Evolutionary conservation across 2,113 vertebrate genomes (phyloP).

Genomic region (Alligator mississippiensis): DNA sequence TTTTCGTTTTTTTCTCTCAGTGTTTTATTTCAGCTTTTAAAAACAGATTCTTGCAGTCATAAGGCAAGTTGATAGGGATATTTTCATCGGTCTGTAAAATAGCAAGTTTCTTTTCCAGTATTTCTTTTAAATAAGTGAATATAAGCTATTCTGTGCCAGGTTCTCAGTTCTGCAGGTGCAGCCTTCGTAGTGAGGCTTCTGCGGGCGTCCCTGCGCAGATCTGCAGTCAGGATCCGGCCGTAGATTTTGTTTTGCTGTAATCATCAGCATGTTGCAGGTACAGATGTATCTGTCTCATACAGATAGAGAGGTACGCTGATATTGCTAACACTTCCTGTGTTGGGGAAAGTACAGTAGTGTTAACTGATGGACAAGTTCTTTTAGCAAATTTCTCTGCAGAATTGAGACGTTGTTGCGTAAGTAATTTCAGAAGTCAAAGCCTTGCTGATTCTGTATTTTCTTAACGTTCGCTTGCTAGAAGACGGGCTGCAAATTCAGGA

Average conservation of each 20-base stretch:
- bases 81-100: not conserved
- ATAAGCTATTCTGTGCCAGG: not conserved
- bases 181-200: not conserved
- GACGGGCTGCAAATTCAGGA: not conserved
- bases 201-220: not conserved
- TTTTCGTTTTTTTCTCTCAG: not conserved
- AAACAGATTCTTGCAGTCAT: not conserved
- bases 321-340: not conserved
- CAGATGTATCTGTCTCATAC: not conserved
- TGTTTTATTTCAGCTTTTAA: not conserved
- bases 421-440: not conserved
- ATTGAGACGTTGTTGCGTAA: conserved; percentile 35
- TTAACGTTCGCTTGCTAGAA: not conserved
- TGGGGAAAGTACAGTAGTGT: not conserved
- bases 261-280: fast-evolving
- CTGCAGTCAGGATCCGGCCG: not conserved
- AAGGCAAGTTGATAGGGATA: not conserved
- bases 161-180: not conserved
- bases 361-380: conserved; percentile 14
- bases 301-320: no score
- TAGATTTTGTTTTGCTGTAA: not conserved
- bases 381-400: not conserved
- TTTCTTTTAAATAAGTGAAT: not conserved
- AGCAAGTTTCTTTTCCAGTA: not conserved
- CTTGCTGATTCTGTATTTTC: not conserved